Conservation (phyloP, 2,113 vertebrate genomes). For the Nothoprocta pentlandii region DNA sequence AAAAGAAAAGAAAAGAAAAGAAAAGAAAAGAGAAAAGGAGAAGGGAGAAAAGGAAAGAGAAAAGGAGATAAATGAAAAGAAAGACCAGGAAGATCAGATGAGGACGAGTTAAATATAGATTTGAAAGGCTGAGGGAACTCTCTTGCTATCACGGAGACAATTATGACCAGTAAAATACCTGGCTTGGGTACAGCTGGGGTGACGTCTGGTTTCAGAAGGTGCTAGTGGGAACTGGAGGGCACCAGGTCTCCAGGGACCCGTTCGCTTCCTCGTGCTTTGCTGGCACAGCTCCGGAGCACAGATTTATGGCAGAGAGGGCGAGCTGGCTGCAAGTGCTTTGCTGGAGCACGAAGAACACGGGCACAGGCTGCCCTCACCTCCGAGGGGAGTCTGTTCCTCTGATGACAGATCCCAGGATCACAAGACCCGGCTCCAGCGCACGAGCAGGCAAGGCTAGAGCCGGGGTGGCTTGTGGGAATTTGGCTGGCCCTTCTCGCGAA, state of each 20-base stretch:
- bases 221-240: neutral
- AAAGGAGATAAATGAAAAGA: neutral
- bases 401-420: neutral
- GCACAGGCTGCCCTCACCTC: neutral
- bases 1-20: too few relatives aligned
- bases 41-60: neutral
- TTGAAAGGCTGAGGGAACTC: neutral
- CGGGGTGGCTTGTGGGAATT: neutral
- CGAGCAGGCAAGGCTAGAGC: neutral
- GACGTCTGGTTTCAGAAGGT: neutral
- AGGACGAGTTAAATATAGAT: slow-evolving; percentile 15
- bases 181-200: neutral
- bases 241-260: neutral
- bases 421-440: neutral
- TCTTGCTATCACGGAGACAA: neutral
- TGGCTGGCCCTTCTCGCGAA: neutral
- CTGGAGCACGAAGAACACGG: fast-evolving
- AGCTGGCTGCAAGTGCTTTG: neutral
- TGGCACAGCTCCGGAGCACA: neutral
- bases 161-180: neutral
- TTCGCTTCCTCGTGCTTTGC: neutral
- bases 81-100: neutral
- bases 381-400: neutral
- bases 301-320: neutral
- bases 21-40: neutral